Percentiles rank a stretch among this genome's conserved stretches.
phyloP scores from a whole-genome alignment of 2,888 invertebrate genomes.

The Cephonodes hylas region DNA sequence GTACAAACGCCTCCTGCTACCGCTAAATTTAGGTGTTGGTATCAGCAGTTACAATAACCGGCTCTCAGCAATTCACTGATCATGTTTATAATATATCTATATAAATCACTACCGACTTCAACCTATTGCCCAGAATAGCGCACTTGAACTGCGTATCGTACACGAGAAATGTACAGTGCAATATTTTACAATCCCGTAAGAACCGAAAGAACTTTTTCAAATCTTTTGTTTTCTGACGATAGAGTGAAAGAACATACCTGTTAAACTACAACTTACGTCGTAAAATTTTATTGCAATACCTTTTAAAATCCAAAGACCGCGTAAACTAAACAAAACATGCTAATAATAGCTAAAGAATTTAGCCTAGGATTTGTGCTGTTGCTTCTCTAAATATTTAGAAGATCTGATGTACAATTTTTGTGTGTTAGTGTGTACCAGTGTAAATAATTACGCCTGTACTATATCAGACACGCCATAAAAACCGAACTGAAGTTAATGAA shows the following conservation, averaged over 20 bases:
- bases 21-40: conserved; percentile 16
- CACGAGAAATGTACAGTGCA: conserved; percentile 20
- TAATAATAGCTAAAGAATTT: conserved; percentile 24
- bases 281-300: neutral
- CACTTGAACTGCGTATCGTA: conserved; percentile 25
- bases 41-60: conserved; percentile 57
- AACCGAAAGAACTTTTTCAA: neutral
- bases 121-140: conserved; percentile 51
- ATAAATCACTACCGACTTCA: conserved; percentile 62
- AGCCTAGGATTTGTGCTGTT: conserved; percentile 18
- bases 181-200: neutral
- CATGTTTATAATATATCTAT: conserved; percentile 51
- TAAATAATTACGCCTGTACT: conserved; percentile 43
- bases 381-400: conserved; percentile 52
- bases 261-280: neutral
- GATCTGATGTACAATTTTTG: conserved; percentile 38
- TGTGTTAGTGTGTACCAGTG: conserved; percentile 32
- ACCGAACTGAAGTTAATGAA: conserved; percentile 27
- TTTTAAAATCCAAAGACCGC: conserved; percentile 14
- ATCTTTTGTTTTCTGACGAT: neutral
- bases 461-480: conserved; percentile 31
- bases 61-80: conserved; percentile 61
- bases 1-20: conserved; percentile 4
- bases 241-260: neutral
- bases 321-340: conserved; percentile 24